Conservation (phyloP, 2,888 invertebrate species). For the Patella pellucida region DNA sequence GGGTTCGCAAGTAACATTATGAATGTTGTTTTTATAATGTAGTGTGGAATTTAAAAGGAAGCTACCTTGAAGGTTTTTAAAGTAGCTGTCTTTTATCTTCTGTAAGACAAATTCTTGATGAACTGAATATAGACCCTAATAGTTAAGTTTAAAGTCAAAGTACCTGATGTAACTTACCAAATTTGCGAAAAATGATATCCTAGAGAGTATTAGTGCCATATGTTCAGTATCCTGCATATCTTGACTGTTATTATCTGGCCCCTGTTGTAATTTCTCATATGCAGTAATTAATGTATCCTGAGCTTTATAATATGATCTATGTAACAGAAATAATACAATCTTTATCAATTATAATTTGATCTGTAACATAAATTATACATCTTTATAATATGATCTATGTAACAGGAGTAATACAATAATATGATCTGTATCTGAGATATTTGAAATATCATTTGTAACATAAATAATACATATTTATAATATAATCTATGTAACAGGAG, state of each 20-base stretch:
- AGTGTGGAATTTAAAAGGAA: too few species aligned
- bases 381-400: not conserved
- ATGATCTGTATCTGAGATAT: too few species aligned
- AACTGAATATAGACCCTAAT: too few species aligned
- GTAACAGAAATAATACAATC: constrained; percentile 21
- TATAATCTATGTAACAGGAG: too few species aligned
- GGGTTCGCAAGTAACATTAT: too few species aligned
- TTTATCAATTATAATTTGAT: too few species aligned
- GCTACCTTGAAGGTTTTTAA: too few species aligned
- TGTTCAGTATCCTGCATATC: constrained; percentile 41
- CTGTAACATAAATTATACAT: too few species aligned
- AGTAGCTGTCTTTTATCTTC: too few species aligned
- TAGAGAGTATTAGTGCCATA: constrained; percentile 52
- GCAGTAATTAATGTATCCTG: constrained; percentile 66
- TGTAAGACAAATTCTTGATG: too few species aligned
- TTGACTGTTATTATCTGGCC: constrained; percentile 36
- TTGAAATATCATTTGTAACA: not conserved
- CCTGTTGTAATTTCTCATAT: constrained; percentile 55
- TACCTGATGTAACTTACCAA: constrained; percentile 51
- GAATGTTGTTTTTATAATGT: too few species aligned
- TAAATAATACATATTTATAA: not conserved
- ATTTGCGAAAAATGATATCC: constrained; percentile 60
- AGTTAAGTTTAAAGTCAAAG: not conserved
- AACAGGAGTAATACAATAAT: not conserved
- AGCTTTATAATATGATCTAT: constrained; percentile 67